Conservation (phyloP, 2,113 vertebrate genomes). For the Sula dactylatra region DNA sequence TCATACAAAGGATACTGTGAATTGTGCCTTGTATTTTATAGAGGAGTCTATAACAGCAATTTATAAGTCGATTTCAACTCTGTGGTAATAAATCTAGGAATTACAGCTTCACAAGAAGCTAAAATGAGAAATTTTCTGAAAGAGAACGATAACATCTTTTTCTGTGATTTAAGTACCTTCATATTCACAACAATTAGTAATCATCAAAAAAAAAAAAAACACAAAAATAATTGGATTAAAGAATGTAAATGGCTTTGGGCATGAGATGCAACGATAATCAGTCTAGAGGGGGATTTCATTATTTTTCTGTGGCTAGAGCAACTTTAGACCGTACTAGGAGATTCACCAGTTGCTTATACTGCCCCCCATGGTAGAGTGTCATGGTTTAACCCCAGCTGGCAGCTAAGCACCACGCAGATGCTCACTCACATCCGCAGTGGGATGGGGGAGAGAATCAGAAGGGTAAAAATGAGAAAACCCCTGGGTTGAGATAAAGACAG, state of each 20-base stretch:
- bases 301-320: not conserved
- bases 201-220: too few relatives aligned
- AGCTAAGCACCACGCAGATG: too few relatives aligned
- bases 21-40: not conserved
- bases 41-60: not conserved
- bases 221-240: not conserved
- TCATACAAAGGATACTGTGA: not conserved
- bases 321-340: not conserved
- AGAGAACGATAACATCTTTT: not conserved
- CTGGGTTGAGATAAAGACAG: too few relatives aligned
- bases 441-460: too few relatives aligned
- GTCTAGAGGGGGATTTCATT: not conserved
- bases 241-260: not conserved
- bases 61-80: not conserved
- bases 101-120: not conserved
- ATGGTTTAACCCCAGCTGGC: too few relatives aligned
- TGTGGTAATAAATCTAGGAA: not conserved
- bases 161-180: not conserved
- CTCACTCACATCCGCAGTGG: too few relatives aligned
- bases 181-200: not conserved
- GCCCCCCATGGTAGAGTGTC: not conserved
- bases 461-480: too few relatives aligned
- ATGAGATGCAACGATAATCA: not conserved
- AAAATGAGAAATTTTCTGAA: not conserved
- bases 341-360: not conserved